Conservation (phyloP, 1,140 invertebrate species). For the Drosophila murphyi region DNA sequence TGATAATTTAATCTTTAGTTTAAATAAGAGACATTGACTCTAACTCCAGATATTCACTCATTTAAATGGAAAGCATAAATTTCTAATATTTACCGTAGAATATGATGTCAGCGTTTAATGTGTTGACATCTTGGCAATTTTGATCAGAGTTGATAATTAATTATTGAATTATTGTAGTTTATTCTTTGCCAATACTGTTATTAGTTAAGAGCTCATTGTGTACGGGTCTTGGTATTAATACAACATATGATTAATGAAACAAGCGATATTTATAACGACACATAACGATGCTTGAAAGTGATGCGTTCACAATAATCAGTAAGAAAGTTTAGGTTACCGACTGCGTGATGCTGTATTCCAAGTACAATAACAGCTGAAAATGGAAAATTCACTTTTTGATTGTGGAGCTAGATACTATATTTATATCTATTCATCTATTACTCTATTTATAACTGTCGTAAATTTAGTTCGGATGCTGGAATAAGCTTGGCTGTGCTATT, state of each 20-base stretch:
- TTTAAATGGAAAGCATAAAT: background rate
- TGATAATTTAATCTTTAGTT: too few relatives aligned
- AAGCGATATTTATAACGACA: background rate
- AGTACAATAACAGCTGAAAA: too few relatives aligned
- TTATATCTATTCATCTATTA: too few relatives aligned
- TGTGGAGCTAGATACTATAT: too few relatives aligned
- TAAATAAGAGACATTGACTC: too few relatives aligned
- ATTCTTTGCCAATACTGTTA: background rate
- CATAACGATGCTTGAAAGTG: background rate
- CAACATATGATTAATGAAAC: slow-evolving; percentile 1
- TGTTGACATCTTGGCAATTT: background rate
- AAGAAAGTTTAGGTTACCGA: background rate
- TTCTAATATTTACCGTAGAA: background rate
- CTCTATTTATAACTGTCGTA: too few relatives aligned
- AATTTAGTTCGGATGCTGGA: too few relatives aligned
- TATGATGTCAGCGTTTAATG: background rate
- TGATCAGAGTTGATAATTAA: background rate
- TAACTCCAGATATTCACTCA: background rate
- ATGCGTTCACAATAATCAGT: background rate
- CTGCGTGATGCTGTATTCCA: background rate
- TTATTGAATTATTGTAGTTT: too few relatives aligned
- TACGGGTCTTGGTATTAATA: background rate
- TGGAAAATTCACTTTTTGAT: too few relatives aligned
- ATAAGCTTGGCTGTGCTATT: too few relatives aligned
- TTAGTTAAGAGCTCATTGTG: background rate